Conservation (phyloP, 2,888 invertebrate genomes). For the Noctua fimbriata region DNA sequence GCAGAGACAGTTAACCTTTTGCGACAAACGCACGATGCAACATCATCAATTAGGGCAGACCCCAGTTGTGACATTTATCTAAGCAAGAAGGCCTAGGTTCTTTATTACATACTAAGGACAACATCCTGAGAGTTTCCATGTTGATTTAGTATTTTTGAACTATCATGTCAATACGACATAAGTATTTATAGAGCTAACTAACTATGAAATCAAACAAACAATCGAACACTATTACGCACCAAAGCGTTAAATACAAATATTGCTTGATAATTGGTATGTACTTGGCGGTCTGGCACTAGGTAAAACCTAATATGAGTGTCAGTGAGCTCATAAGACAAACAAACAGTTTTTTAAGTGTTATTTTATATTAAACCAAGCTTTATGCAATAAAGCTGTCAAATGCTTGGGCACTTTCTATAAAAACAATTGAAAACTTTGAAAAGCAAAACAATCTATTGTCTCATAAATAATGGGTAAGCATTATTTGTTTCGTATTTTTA, state of each 20-base stretch:
- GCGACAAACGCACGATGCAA: slow-evolving; percentile 57
- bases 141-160: slow-evolving; percentile 17
- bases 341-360: slow-evolving; percentile 13
- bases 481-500: not conserved
- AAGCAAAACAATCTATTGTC: too few species aligned
- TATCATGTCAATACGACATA: slow-evolving; percentile 7
- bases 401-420: not conserved
- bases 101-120: slow-evolving; percentile 44
- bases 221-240: not conserved
- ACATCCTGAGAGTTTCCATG: slow-evolving; percentile 25
- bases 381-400: not conserved
- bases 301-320: slow-evolving; percentile 10
- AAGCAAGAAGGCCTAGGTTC: slow-evolving; percentile 65
- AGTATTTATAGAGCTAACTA: slow-evolving; percentile 8
- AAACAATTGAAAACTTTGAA: not conserved
- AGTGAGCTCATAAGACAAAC: not conserved
- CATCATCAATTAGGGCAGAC: slow-evolving; percentile 70
- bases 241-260: slow-evolving; percentile 26
- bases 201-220: slow-evolving; percentile 12
- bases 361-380: not conserved
- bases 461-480: too few species aligned
- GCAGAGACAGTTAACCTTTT: slow-evolving; percentile 25
- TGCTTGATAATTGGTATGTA: slow-evolving; percentile 13
- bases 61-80: slow-evolving; percentile 56
- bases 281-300: not conserved